Evolutionary conservation across 2,888 invertebrate genomes (phyloP), one percentile per base, ranked within the genome.

Genomic region (Drosophila kambysellisi): DNA sequence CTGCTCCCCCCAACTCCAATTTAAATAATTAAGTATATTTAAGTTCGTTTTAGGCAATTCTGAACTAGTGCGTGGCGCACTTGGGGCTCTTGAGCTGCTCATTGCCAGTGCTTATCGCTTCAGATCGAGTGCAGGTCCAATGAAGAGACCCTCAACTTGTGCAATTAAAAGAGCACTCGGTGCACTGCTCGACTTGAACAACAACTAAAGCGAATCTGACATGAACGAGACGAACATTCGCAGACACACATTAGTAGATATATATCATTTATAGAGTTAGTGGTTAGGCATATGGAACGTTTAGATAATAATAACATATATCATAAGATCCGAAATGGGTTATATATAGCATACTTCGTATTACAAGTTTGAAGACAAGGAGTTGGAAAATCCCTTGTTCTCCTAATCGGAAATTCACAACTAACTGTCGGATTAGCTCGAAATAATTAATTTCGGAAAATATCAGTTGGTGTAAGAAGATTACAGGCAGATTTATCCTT

Each of bases 41-140:
- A 17, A 41, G 33, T 39, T 20, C 4, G 9, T 60, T 56, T 70
- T 68, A 25, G 48, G 59, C 35, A 67, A 70, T 61, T 70, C 62
- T 57, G 56, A 70, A 70, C 51, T 51, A 37, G 70, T 71, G 69
- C 70, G 70, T 70, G 46, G 56, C 69, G 61, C 50, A 68, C 70
- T 61, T 60, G 9, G 20, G 46, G 52, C 30, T 25, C 53, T 30
- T 48, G 0, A n/a, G 12, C 12, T 57, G 37, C 37, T 39, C 33
- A 64, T 33, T 56, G 67, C 20, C 58, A 33, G 5, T 15, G 43
- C 43, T 33, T 32, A 43, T 58, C 20, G 57, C 15, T 30, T 25
- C 6, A 29, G 33, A 33, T 43, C 46, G 35, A 20, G 15, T 20
- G 35, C 20, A 37, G 53, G 35, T 35, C 53, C 20, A 15, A 53